These are phyloP conservation scores for Dascyllus trimaculatus DNA, from an alignment of 2,113 vertebrate genomes.

Conservation along the genomic window DNA sequence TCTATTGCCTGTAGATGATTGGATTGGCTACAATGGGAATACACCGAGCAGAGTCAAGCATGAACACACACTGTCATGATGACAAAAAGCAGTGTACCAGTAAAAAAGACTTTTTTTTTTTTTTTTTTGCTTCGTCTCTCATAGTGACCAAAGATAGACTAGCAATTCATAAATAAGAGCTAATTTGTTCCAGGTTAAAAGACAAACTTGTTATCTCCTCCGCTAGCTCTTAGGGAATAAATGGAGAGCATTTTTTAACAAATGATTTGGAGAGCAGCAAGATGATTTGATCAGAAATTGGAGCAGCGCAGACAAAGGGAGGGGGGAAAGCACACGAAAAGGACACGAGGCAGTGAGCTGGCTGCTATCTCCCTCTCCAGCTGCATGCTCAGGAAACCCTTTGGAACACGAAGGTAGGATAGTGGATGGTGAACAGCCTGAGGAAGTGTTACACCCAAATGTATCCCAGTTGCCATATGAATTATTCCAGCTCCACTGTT, in stretches of 20 bases:
- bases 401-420: constrained; percentile 56
- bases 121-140: background rate
- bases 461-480: constrained; percentile 64
- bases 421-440: constrained; percentile 56
- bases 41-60: constrained; percentile 45
- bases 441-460: constrained; percentile 66
- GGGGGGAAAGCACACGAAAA: constrained; percentile 15
- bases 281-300: constrained; percentile 21
- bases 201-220: background rate
- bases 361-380: constrained; percentile 53
- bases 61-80: constrained; percentile 42
- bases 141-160: constrained; percentile 27
- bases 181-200: constrained; percentile 12
- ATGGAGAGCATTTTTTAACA: background rate
- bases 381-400: constrained; percentile 53
- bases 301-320: constrained; percentile 3
- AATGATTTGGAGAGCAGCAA: constrained; percentile 9
- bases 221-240: background rate
- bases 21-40: constrained; percentile 37
- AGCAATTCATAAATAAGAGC: constrained; percentile 25
- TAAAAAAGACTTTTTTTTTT: constrained; percentile 1
- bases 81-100: constrained; percentile 17
- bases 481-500: constrained; percentile 68
- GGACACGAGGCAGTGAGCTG: constrained; percentile 30
- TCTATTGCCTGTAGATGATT: constrained; percentile 59